These are phyloP conservation scores for Beroe forskalii DNA, from an alignment of 37 sponge, comb jelly and placozoan genomes.

Conservation along the genomic window DNA sequence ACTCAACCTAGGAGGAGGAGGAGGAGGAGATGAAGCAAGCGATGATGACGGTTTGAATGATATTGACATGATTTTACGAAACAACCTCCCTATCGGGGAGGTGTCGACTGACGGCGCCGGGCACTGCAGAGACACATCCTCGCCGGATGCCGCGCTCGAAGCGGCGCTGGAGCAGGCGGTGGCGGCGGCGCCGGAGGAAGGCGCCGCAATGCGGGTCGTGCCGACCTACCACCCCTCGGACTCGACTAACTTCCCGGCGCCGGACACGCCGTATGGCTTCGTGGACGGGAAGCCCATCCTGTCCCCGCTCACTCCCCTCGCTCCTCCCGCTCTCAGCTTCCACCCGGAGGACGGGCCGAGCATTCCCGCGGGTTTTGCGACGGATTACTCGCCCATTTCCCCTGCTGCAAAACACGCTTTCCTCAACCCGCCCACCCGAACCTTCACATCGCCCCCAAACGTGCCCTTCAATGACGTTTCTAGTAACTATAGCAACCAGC, in stretches of 20 bases:
- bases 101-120: conserved; percentile 26
- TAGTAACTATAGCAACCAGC: background rate
- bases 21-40: background rate
- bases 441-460: background rate
- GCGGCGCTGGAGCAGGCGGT: background rate
- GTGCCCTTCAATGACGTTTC: background rate
- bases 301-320: conserved; percentile 48
- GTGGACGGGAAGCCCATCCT: conserved; percentile 56
- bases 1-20: background rate
- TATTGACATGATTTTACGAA: conserved; percentile 61
- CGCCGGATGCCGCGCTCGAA: background rate
- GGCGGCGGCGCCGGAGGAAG: background rate
- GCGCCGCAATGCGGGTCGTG: background rate
- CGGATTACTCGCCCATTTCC: conserved; percentile 39
- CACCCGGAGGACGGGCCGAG: conserved; percentile 14
- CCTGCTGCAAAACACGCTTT: conserved; percentile 31
- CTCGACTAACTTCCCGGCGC: background rate
- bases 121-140: conserved; percentile 11
- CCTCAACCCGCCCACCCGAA: conserved; percentile 1
- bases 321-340: conserved; percentile 19
- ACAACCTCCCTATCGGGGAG: conserved; percentile 50
- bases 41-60: conserved; percentile 64
- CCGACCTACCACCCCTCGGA: background rate
- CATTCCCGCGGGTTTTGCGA: background rate
- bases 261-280: background rate